A percentile compares a stretch with the other conserved stretches of the same genome.
Evolutionary conservation across 2,797 vertebrate genomes (phyloP).

Genomic region (Peromyscus melanophrys): DNA sequence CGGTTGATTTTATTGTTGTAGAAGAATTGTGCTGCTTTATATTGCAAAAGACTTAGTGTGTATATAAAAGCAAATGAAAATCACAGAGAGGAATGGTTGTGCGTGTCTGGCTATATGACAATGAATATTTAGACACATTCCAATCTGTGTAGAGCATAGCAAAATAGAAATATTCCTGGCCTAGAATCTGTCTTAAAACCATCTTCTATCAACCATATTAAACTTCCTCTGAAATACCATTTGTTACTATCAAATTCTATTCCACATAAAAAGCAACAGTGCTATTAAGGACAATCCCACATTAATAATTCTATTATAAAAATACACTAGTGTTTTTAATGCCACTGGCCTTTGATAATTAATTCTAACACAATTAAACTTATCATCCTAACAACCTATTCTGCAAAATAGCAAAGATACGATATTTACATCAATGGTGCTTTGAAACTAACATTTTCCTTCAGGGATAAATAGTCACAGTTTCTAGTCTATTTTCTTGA

Average conservation of each 20-base stretch:
- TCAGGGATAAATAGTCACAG: slow-evolving; percentile 66
- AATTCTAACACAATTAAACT: slow-evolving; percentile 69
- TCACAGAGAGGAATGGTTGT: background rate
- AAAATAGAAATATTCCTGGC: slow-evolving; percentile 45
- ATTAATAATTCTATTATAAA: slow-evolving; percentile 51
- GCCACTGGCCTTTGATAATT: slow-evolving; percentile 67
- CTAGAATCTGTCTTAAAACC: slow-evolving; percentile 38
- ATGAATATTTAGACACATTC: slow-evolving; percentile 53
- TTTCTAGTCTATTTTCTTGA: slow-evolving; percentile 72
- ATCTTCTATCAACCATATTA: background rate
- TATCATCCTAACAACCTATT: slow-evolving; percentile 38
- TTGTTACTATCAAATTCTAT: background rate
- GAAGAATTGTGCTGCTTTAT: background rate
- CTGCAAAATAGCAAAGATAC: slow-evolving; percentile 55
- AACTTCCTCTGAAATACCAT: background rate
- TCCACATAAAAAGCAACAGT: slow-evolving; percentile 61
- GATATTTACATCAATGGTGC: slow-evolving; percentile 53
- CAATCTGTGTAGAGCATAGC: slow-evolving; percentile 34
- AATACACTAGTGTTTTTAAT: slow-evolving; percentile 44
- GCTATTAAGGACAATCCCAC: background rate
- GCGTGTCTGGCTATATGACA: background rate
- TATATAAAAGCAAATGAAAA: slow-evolving; percentile 66
- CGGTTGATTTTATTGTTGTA: background rate
- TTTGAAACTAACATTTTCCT: slow-evolving; percentile 78
- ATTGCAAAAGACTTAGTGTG: background rate